These are phyloP conservation scores for Heterodera carotae DNA, from an alignment of 1,140 invertebrate genomes.

Conservation along the genomic window DNA sequence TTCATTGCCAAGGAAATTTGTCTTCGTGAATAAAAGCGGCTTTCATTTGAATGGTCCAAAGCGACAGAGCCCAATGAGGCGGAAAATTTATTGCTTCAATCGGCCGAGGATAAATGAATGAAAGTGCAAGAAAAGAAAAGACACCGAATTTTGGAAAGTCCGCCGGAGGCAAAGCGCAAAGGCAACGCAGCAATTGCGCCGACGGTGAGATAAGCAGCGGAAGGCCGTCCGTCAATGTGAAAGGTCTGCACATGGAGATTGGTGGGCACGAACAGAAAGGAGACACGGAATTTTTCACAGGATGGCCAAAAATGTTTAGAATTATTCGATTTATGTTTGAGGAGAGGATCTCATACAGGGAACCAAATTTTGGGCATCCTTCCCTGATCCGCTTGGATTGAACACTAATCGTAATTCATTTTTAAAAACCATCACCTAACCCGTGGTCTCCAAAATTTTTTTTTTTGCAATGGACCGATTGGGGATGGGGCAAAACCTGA, in stretches of 20 bases:
- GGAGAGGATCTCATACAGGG: too few species aligned
- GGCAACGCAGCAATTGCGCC: slow-evolving; percentile 54
- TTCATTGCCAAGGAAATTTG: slow-evolving; percentile 45
- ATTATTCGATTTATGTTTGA: not conserved
- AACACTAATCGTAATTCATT: too few species aligned
- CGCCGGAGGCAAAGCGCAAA: slow-evolving; percentile 54
- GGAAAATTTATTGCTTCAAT: slow-evolving; percentile 41
- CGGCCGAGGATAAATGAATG: not conserved
- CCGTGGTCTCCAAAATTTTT: too few species aligned
- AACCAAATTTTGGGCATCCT: too few species aligned
- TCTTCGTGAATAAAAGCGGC: slow-evolving; percentile 42
- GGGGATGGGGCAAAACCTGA: not conserved
- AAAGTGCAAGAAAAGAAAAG: not conserved
- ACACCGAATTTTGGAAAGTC: slow-evolving; percentile 41
- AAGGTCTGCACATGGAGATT: slow-evolving; percentile 59
- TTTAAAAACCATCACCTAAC: too few species aligned
- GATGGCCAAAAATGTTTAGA: slow-evolving; percentile 44
- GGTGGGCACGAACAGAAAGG: slow-evolving; percentile 51
- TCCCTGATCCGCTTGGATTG: too few species aligned
- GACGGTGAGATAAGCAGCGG: slow-evolving; percentile 40
- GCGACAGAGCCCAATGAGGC: slow-evolving; percentile 38
- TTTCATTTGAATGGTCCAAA: slow-evolving; percentile 48
- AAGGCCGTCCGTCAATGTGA: slow-evolving; percentile 29
- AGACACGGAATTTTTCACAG: slow-evolving; percentile 52
- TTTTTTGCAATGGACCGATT: not conserved